Evolutionary conservation across 2,888 invertebrate genomes (phyloP), one percentile per base, ranked within the genome.

Genomic region (Orthonevra nobilis): DNA sequence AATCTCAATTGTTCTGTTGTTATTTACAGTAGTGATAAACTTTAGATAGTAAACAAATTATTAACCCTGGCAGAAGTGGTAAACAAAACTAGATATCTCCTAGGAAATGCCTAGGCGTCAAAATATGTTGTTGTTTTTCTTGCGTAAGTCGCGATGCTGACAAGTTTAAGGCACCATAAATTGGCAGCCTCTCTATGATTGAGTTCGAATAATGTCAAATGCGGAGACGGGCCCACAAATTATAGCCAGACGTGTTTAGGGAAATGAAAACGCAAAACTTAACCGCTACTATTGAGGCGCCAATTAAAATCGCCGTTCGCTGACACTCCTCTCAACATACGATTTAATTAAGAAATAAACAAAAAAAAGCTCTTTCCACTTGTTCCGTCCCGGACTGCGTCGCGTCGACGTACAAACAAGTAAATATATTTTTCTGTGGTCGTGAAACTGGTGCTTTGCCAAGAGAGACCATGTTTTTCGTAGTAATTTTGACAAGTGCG

Each of bases 221-320:
- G 9, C 12, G 17, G 28, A 36, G 75, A 63, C 75, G 36, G 23
- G 75, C 75, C 75, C 70, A 63, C 75, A 19, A 40, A 30, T 10
- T 44, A 56, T 63, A 36, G 70, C 75, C 75, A 75, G 70, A 70
- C 75, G 36, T 75, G 75, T 70, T 75, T 75, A 75, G 70, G 75
- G 75, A 75, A 75, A 75, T 70, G 30, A 63, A 50, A 56, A 50
- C 30, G 30, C 20, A 34, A 54, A 54, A 60, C 68, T 61, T 54
- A 46, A 60, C 42, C 48, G 48, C 2, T 32, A 28, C 14, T 26
- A 9, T 38, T 23, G 64, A 56, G n/a, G n/a, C 38, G 63, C 60
- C 40, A 54, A 54, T n/a, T n/a, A n/a, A n/a, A n/a, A n/a, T n/a
- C n/a, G n/a, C n/a, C n/a, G n/a, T n/a, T n/a, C n/a, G n/a, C n/a